phyloP scores from a whole-genome alignment of 2,113 vertebrate genomes.

The Pollachius pollachius region DNA sequence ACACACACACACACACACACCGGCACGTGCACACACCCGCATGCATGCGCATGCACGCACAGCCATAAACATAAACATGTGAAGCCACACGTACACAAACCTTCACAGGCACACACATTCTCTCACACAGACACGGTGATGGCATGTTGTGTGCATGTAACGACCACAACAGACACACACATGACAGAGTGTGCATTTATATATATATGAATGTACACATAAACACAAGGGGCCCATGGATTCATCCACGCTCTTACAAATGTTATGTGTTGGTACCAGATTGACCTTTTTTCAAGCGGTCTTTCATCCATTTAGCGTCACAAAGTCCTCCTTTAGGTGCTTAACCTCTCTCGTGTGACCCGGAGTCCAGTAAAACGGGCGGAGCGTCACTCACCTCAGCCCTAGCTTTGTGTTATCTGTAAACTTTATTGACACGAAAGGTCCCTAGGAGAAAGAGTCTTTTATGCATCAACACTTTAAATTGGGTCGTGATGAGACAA shows the following conservation, averaged over 20 bases:
- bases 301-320: not conserved
- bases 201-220: conserved; percentile 21
- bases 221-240: conserved; percentile 25
- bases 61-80: not conserved
- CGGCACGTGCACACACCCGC: conserved; percentile 40
- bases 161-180: not conserved
- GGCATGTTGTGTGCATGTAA: no score
- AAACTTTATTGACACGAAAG: conserved; percentile 40
- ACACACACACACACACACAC: conserved; percentile 23
- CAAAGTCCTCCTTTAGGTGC: not conserved
- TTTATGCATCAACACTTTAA: conserved; percentile 53
- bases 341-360: no score
- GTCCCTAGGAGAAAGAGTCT: not conserved
- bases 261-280: no score
- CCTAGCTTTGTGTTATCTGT: no score
- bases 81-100: conserved; percentile 3
- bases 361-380: no score
- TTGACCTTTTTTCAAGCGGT: conserved; percentile 33
- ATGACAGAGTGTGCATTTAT: conserved; percentile 26
- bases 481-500: conserved; percentile 35
- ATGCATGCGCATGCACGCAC: no score
- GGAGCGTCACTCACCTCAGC: no score
- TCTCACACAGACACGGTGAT: conserved; percentile 22
- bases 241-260: no score
- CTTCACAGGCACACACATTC: conserved; percentile 9